Base-by-base conservation (phyloP, 2,888 invertebrate species). In the Ceriagrion tenellum region DNA sequence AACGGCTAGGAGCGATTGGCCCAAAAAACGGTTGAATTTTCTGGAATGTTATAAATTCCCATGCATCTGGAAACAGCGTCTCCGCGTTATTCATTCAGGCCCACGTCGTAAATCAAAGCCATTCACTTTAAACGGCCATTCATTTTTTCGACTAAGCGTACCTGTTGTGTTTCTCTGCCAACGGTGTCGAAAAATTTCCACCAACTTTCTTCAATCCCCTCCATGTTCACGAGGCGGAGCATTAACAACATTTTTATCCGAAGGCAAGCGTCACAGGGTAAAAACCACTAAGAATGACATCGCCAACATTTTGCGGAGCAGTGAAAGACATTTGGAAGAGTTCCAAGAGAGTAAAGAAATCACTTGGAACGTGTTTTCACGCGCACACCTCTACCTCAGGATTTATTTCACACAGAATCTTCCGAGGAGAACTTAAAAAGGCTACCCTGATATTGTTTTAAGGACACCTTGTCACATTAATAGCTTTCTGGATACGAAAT, bases 291-390 rank as follows among this genome's bases (percentile, higher is more conserved):
- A 81, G 81, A 81, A 35, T 81, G 81, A 81, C 81, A 81, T 81
- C 81, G 81, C 81, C 30, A 81, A 81, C 81, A 35, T 35, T 81
- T 35, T 81, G 81, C 81, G 81, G 81, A 35, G 35, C 18, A 18
- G 81, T 35, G 35, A 81, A 81, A 81, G 81, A 81, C 81, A 81
- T 81, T 81, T 81, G 81, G 81, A 81, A 30, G 81, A 35, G 81
- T 16, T n/a, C 81, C 81, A 81, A 69, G 35, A 30, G 18, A 81
- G 69, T 6, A 69, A 26, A 69, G 30, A 81, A 35, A 35, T 81
- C 81, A 81, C 81, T 81, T 16, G 35, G 35, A 30, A 35, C 81
- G 81, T 81, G 81, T 81, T 81, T 81, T 35, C 81, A 35, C 35
- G 81, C 81, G 13, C 35, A 16, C 13, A 35, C 26, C n/a, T n/a